Evolutionary conservation across 1,140 invertebrate species (phyloP).

Genomic region (Littorina saxatilis): DNA sequence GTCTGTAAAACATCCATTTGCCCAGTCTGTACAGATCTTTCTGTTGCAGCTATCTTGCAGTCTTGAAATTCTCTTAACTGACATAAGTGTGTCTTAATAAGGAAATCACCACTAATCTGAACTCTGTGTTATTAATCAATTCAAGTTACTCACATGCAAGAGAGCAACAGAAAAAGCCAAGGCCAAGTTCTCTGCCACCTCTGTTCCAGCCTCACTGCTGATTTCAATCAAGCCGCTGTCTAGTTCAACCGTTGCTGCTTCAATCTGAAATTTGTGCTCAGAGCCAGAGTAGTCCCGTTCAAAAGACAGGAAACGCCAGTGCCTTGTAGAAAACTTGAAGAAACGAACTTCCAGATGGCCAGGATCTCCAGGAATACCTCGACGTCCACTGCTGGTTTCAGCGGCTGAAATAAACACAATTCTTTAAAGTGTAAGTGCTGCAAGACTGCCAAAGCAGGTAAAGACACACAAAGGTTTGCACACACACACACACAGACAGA

Average conservation of each 20-base stretch:
- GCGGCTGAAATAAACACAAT: slow-evolving; percentile 35
- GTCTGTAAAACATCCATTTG: no score
- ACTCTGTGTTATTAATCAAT: no score
- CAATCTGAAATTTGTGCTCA: slow-evolving; percentile 47
- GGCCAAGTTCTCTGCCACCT: slow-evolving; percentile 67
- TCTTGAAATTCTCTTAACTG: no score
- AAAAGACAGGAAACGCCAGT: slow-evolving; percentile 54
- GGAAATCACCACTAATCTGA: no score
- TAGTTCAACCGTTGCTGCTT: slow-evolving; percentile 43
- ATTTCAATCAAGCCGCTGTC: slow-evolving; percentile 53
- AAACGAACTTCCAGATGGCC: slow-evolving; percentile 64
- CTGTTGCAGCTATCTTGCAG: no score
- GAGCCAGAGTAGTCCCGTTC: slow-evolving; percentile 44
- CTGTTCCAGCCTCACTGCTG: slow-evolving; percentile 36
- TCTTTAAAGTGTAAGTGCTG: no score
- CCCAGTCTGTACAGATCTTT: no score
- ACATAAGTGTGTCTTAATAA: no score
- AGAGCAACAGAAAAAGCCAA: slow-evolving; percentile 66
- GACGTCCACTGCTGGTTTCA: slow-evolving; percentile 48
- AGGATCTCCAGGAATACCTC: slow-evolving; percentile 60
- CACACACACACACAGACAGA: no score
- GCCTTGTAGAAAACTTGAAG: slow-evolving; percentile 52
- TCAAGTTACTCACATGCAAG: slow-evolving; percentile 62
- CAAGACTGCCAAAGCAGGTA: no score
- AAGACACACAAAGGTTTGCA: no score